Evolutionary conservation across 2,888 invertebrate species (phyloP).

Genomic region (Xestia xanthographa): DNA sequence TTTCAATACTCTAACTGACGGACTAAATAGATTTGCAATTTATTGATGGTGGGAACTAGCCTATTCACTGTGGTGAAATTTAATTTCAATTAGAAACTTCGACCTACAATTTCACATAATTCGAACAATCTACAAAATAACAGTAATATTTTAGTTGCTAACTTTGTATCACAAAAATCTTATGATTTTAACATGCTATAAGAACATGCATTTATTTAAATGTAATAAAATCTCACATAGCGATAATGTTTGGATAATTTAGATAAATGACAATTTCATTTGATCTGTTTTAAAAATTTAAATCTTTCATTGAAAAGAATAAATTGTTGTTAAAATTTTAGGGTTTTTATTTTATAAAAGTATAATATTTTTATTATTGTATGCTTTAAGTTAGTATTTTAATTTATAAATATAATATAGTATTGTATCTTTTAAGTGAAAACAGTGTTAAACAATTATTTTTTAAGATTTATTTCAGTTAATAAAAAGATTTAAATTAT

Average conservation of each 20-base stretch:
- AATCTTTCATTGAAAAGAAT: constrained; percentile 45
- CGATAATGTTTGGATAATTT: constrained; percentile 52
- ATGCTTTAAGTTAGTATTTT: constrained; percentile 57
- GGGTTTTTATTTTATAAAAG: constrained; percentile 43
- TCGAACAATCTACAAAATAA: neutral
- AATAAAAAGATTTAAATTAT: constrained; percentile 63
- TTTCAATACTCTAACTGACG: too few species aligned
- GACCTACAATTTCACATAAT: constrained; percentile 13
- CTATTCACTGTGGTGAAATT: constrained; percentile 3
- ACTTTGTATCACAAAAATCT: constrained; percentile 18
- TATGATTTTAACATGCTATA: constrained; percentile 40
- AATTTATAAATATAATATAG: constrained; percentile 51
- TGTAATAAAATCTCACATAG: constrained; percentile 50
- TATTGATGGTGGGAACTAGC: too few species aligned
- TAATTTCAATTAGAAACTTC: neutral
- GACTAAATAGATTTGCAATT: too few species aligned
- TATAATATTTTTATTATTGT: constrained; percentile 33
- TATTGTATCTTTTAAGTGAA: constrained; percentile 48
- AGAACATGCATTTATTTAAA: constrained; percentile 56
- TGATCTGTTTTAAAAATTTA: constrained; percentile 57
- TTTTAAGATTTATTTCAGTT: constrained; percentile 54
- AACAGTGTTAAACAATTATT: constrained; percentile 58
- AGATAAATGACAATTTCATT: constrained; percentile 45
- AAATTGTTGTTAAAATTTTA: constrained; percentile 37
- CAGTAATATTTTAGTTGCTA: neutral